Base-by-base conservation (phyloP, 2,888 invertebrate species). In the Adineta ricciae region DNA sequence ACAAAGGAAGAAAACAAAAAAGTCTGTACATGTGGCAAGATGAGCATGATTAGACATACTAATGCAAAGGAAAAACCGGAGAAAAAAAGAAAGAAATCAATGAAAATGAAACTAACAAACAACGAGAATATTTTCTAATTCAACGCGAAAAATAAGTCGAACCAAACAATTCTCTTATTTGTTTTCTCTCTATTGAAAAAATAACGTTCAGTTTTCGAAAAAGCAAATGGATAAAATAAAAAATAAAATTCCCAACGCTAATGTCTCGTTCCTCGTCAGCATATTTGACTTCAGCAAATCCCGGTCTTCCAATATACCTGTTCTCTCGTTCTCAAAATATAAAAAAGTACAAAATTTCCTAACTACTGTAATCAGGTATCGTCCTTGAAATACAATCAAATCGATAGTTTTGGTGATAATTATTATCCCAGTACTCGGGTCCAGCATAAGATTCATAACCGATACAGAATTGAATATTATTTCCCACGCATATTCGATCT, bases 351-450 rank as follows among this genome's bases (percentile, higher is more conserved):
- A 64, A n/a, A 64, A 64, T 64, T 2, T 8, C 64, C 64, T 64
- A 64, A 64, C 32, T 32, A 64, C 64, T 64, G 5, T 64, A 64
- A 64, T 64, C 32, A 5, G 64, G 32, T 32, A 64, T 32, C 0
- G 64, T 64, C 64, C 32, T 64, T 32, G 64, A 85, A 83, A 83
- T 38, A 41, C 85, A 85, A 83, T 85, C 72, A 72, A 85, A 85
- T 83, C 83, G 83, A 64, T 85, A 85, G 36, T 85, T 85, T 64
- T 85, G 52, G n/a, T 78, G 72, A 41, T 41, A 36, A 72, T 85
- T 85, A 46, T 83, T 85, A 38, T 85, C 85, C 85, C 85, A 85
- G 72, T 73, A 85, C 19, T 64, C 64, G 1, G 16, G 64, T 32
- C 64, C 64, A 36, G 2, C 32, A 24, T 32, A 64, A 19, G 64